Evolutionary conservation across 2,888 invertebrate genomes (phyloP).

Genomic region (Sinhomidia bicolor): DNA sequence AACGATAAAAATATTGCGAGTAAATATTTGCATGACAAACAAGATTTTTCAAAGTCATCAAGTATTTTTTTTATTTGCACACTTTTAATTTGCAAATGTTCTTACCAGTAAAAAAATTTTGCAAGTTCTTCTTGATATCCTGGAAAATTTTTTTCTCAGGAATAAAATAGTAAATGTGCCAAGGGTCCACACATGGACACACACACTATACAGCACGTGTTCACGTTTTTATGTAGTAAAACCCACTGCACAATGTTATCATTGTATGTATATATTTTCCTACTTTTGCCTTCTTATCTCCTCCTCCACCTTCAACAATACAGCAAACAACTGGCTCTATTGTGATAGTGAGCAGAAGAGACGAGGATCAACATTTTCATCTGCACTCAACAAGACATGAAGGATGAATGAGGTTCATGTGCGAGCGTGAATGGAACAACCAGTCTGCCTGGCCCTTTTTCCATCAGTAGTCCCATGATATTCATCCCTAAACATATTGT

Average conservation of each 20-base stretch:
- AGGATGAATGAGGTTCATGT: slow-evolving; percentile 61
- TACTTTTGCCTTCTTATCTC: neutral
- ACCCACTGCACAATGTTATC: slow-evolving; percentile 30
- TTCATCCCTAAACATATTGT: slow-evolving; percentile 22
- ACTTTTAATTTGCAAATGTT: neutral
- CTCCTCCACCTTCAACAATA: slow-evolving; percentile 38
- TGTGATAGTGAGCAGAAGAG: neutral
- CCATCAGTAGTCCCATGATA: neutral
- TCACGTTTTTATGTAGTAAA: neutral
- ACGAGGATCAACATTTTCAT: slow-evolving; percentile 47
- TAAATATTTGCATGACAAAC: neutral
- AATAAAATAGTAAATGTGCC: neutral
- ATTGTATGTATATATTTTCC: slow-evolving; percentile 25
- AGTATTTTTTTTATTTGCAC: neutral
- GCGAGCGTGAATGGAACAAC: slow-evolving; percentile 53
- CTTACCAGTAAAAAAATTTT: neutral
- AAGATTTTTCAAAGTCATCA: neutral
- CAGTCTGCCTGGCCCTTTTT: slow-evolving; percentile 45
- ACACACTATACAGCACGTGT: slow-evolving; percentile 60
- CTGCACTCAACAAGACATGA: slow-evolving; percentile 38
- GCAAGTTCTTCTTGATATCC: neutral
- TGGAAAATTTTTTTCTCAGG: neutral
- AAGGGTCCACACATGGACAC: slow-evolving; percentile 47
- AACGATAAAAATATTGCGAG: neutral
- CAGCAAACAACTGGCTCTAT: slow-evolving; percentile 28